Evolutionary conservation across 2,888 invertebrate species (phyloP).

Genomic region (Lasioglossum leucozonium): DNA sequence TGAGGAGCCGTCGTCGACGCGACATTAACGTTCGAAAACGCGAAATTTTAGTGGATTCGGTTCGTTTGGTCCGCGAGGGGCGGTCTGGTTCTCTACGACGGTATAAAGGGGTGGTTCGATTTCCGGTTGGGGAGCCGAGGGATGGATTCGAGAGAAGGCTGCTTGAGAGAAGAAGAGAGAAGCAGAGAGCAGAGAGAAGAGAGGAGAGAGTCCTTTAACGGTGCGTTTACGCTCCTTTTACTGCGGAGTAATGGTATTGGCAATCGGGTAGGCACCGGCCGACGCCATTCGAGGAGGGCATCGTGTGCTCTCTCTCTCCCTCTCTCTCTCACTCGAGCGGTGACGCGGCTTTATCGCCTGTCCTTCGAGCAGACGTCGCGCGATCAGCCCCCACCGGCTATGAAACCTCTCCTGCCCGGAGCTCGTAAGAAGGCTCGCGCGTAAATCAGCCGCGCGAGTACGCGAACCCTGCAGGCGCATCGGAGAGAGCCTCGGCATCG

Average conservation of each 20-base stretch:
- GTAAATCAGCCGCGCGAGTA: slow-evolving; percentile 44
- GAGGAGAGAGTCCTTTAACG: slow-evolving; percentile 65
- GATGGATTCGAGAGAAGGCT: not conserved
- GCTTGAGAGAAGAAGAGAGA: not conserved
- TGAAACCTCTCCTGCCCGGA: slow-evolving; percentile 39
- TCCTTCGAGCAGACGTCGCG: slow-evolving; percentile 25
- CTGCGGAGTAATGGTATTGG: slow-evolving; percentile 71
- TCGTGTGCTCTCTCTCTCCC: slow-evolving; percentile 4
- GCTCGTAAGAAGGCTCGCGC: slow-evolving; percentile 35
- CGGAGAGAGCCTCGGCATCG: not conserved
- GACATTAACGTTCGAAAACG: slow-evolving; percentile 39
- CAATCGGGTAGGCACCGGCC: slow-evolving; percentile 63
- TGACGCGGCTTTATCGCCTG: slow-evolving; percentile 49
- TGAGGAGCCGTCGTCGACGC: not conserved
- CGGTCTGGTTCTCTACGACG: slow-evolving; percentile 8
- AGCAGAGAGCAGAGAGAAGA: not conserved
- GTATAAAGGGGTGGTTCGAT: slow-evolving; percentile 26
- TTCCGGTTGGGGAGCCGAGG: not conserved
- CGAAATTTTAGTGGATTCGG: slow-evolving; percentile 19
- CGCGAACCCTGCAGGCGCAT: not conserved
- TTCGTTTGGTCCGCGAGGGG: slow-evolving; percentile 24
- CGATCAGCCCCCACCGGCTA: slow-evolving; percentile 27
- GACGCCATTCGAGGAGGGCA: slow-evolving; percentile 30
- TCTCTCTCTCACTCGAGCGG: slow-evolving; percentile 7
- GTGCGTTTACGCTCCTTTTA: slow-evolving; percentile 72